A percentile compares a stretch with the other conserved stretches of the same genome.
phyloP scores from a whole-genome alignment of 2,888 invertebrate species.

The Neoitamus cyanurus region DNA sequence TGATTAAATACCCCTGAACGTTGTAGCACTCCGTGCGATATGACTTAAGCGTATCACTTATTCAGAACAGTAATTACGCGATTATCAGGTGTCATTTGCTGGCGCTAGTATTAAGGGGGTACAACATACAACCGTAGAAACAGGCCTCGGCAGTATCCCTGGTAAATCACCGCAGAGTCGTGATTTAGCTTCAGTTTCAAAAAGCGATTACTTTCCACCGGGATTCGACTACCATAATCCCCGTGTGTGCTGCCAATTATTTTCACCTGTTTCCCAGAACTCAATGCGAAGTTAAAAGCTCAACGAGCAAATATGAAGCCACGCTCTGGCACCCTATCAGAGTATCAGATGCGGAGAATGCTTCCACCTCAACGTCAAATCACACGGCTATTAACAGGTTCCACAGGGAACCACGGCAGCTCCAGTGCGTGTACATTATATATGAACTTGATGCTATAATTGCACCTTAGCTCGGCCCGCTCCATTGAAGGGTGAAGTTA shows the following conservation, averaged over 20 bases:
- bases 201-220: not conserved
- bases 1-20: not conserved
- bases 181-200: not conserved
- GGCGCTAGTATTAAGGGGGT: not conserved
- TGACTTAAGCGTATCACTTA: slow-evolving; percentile 27
- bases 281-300: not conserved
- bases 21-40: not conserved
- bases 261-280: not conserved
- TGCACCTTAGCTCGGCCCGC: not conserved
- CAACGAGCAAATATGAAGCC: not conserved
- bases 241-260: not conserved
- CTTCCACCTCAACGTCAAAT: not conserved
- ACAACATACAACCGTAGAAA: not conserved
- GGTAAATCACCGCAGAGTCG: not conserved
- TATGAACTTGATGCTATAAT: slow-evolving; percentile 37
- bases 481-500: slow-evolving; percentile 16
- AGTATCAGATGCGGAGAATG: not conserved
- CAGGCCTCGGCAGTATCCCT: not conserved
- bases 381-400: slow-evolving; percentile 37
- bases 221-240: not conserved
- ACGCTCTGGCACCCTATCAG: not conserved
- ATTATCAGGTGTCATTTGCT: slow-evolving; percentile 6
- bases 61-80: not conserved
- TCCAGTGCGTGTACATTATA: slow-evolving; percentile 32
- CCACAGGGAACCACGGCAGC: slow-evolving; percentile 7